A percentile compares a stretch with the other conserved stretches of the same genome.
phyloP scores from a whole-genome alignment of 2,113 vertebrate genomes.

The Carettochelys insculpta region DNA sequence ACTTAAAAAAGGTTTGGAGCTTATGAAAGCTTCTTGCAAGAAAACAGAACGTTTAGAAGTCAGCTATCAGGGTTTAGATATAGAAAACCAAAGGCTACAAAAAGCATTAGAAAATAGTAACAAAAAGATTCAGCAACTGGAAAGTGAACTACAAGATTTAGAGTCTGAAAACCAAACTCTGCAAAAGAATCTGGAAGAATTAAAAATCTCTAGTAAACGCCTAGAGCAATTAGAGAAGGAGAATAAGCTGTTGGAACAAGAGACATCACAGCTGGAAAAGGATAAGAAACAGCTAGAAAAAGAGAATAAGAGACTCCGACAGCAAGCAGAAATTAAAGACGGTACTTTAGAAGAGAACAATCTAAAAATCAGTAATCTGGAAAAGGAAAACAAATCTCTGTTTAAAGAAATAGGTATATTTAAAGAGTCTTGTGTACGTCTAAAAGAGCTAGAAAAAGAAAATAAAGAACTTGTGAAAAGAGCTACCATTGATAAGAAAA shows the following conservation, averaged over 20 bases:
- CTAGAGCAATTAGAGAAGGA: conserved; percentile 95
- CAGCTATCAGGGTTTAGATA: conserved; percentile 95
- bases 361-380: conserved; percentile 86
- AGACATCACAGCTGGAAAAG: conserved; percentile 93
- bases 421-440: conserved; percentile 88
- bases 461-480: conserved; percentile 96
- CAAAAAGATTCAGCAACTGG: conserved; percentile 95
- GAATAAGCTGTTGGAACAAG: conserved; percentile 91
- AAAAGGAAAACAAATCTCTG: conserved; percentile 94
- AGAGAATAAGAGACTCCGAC: conserved; percentile 94
- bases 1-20: conserved; percentile 89
- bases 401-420: conserved; percentile 90
- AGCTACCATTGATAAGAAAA: conserved; percentile 95
- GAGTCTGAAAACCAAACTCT: conserved; percentile 94
- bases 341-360: conserved; percentile 92
- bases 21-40: conserved; percentile 93
- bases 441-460: conserved; percentile 94
- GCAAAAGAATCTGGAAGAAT: conserved; percentile 92
- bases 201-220: conserved; percentile 97
- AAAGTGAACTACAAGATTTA: conserved; percentile 91
- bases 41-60: conserved; percentile 95
- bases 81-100: conserved; percentile 96
- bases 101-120: conserved; percentile 95
- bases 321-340: conserved; percentile 96
- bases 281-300: conserved; percentile 98